Conservation (phyloP, 2,113 vertebrate species). For the Cynocephalus volans region DNA sequence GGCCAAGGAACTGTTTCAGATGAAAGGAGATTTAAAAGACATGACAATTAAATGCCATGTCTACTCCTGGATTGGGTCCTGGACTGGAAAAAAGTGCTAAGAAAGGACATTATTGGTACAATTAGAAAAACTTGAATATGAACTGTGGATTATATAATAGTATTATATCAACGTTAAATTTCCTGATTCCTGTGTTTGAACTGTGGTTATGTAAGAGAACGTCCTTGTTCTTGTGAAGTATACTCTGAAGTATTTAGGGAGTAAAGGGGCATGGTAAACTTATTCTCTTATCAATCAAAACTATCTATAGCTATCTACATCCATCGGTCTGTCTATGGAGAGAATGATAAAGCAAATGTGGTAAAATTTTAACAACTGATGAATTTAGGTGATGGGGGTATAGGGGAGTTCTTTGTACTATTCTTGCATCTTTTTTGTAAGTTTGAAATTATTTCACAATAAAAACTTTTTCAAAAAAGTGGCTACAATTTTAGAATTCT, state of each 20-base stretch:
- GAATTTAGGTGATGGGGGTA: not conserved
- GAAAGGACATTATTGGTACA: not conserved
- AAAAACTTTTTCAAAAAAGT: not conserved
- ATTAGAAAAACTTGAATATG: slow-evolving; percentile 9
- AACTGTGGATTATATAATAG: not conserved
- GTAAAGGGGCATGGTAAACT: not conserved
- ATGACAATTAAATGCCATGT: not conserved
- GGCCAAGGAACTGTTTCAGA: not conserved
- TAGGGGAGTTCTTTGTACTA: not conserved
- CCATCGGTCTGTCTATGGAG: not conserved
- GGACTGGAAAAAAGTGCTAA: not conserved
- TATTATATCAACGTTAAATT: slow-evolving; percentile 23
- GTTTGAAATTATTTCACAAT: slow-evolving; percentile 54
- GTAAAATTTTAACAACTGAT: not conserved
- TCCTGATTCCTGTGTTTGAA: slow-evolving; percentile 17
- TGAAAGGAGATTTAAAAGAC: not conserved
- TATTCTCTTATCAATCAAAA: not conserved
- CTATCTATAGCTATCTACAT: no score
- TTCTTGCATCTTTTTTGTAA: slow-evolving; percentile 40
- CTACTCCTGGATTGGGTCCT: not conserved
- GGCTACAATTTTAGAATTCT: slow-evolving; percentile 36
- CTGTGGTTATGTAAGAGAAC: not conserved
- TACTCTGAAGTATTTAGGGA: slow-evolving; percentile 5
- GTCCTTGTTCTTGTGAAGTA: slow-evolving; percentile 7
- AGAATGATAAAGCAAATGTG: slow-evolving; percentile 17